Percentiles rank a stretch among this genome's conserved stretches.
Conservation (phyloP, 1,140 invertebrate species). For the Anastrepha ludens region DNA sequence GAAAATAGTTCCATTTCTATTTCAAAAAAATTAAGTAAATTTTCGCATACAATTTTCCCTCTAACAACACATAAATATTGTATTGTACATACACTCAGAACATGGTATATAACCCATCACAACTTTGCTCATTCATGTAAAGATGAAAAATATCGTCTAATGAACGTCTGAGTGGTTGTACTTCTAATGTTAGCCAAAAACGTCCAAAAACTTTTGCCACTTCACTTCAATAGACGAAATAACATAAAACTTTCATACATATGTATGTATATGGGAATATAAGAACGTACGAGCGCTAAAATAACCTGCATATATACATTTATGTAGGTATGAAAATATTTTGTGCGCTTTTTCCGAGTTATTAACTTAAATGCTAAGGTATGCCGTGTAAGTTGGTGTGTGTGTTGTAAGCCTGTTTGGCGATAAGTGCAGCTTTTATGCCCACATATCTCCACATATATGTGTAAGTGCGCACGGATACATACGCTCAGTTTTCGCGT, state of each 20-base stretch:
- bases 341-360: slow-evolving; percentile 16
- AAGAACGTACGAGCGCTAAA: neutral
- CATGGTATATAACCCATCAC: neutral
- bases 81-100: too few species aligned
- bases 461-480: neutral
- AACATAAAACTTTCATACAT: neutral
- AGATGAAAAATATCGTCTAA: slow-evolving; percentile 3
- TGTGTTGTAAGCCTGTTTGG: neutral
- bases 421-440: neutral
- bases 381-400: neutral
- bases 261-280: neutral
- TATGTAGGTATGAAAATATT: neutral
- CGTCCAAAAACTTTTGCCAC: slow-evolving; percentile 39
- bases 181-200: slow-evolving; percentile 9
- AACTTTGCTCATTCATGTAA: slow-evolving; percentile 24
- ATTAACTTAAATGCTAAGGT: slow-evolving; percentile 31
- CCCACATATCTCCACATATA: neutral
- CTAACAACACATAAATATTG: too few species aligned
- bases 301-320: too few species aligned
- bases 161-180: slow-evolving; percentile 20
- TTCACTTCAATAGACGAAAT: slow-evolving; percentile 34
- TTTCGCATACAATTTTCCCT: too few species aligned
- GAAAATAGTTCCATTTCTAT: too few species aligned
- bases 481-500: neutral
- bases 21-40: too few species aligned